Evolutionary conservation across 1,140 invertebrate genomes (phyloP), one percentile per base, ranked within the genome.

Genomic region (Uloborus diversus): DNA sequence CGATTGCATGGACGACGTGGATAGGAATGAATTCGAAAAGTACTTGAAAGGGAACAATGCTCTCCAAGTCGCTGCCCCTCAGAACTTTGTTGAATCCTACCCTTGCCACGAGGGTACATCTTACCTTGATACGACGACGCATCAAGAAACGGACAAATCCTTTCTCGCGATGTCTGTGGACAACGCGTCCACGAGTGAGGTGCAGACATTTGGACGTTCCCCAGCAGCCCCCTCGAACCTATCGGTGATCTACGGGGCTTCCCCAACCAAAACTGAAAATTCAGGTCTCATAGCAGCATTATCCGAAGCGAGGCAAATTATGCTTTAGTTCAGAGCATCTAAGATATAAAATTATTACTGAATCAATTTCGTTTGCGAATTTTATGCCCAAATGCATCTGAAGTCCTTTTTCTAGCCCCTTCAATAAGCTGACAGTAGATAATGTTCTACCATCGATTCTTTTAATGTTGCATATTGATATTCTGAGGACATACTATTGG

Each of bases 271-370:
- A 66, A 78, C 47, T 30, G 73, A 78, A 57, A 78, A 78, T 51
- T 78, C 73, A 37, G 73, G 73, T 56, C 73, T 78, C 20, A 78
- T 78, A 65, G 73, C 73, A 3, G 73, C 73, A 7, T 42, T 78
- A 4, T 78, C 73, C 20, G 73, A 78, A 65, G 73, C 73, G 0
- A 64, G 73, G 30, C 73, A 78, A 30, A 78, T 78, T 23, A 78
- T 78, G 73, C 61, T 78, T 37, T 65, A 78, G 57, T 66, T 7
- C n/a, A n/a, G n/a, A n/a, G n/a, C n/a, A n/a, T n/a, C n/a, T n/a
- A n/a, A n/a, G n/a, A n/a, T n/a, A n/a, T n/a, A n/a, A n/a, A n/a
- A n/a, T n/a, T n/a, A n/a, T n/a, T n/a, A n/a, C n/a, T n/a, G n/a
- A n/a, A n/a, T n/a, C n/a, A n/a, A n/a, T n/a, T n/a, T n/a, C n/a